Evolutionary conservation across 2,888 invertebrate genomes (phyloP), one percentile per base, ranked within the genome.

Genomic region (Drosophila prolongata): DNA sequence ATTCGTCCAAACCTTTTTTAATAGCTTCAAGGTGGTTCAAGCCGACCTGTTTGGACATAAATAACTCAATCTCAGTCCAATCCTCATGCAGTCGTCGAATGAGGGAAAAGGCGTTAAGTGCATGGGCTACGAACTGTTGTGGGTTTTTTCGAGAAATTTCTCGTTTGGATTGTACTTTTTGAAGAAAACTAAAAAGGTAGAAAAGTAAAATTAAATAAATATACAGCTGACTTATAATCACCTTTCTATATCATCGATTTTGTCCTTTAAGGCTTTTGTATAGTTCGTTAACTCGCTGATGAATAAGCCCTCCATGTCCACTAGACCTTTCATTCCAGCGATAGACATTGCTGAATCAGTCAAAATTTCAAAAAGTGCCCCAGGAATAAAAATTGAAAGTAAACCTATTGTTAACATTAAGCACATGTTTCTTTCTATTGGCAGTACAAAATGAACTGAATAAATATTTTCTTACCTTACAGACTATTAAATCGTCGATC

Each of bases 61-160:
- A 70, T 13, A 46, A 1, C 52, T 76, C 70, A 11, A 67, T 6
- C 4, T 44, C 50, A 16, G 46, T 61, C 78, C 74, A 78, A 37
- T 78, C 78, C 34, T 76, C 74, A 27, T 78, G 66, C 6, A 78
- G 37, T 2, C 78, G 66, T 11, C 78, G 60, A 16, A 67, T 57
- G 0, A 78, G 66, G 2, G 74, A 44, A 50, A 58, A 78, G 10
- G 40, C 42, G n/a, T 76, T 60, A 1, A 78, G 54, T 2, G 76
- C 64, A 74, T 78, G 59, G 1, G 34, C 44, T 11, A 67, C 49
- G 34, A 46, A 76, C 2, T 60, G 52, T 2, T 57, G 52, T 2
- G 50, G 53, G 14, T 50, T 49, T 1, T 6, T 1, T 4, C 44
- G 9, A 8, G 57, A 69, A 14, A 55, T 47, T 8, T 35, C 43